phyloP scores from a whole-genome alignment of 2,113 vertebrate species.

The Bufo bufo region DNA sequence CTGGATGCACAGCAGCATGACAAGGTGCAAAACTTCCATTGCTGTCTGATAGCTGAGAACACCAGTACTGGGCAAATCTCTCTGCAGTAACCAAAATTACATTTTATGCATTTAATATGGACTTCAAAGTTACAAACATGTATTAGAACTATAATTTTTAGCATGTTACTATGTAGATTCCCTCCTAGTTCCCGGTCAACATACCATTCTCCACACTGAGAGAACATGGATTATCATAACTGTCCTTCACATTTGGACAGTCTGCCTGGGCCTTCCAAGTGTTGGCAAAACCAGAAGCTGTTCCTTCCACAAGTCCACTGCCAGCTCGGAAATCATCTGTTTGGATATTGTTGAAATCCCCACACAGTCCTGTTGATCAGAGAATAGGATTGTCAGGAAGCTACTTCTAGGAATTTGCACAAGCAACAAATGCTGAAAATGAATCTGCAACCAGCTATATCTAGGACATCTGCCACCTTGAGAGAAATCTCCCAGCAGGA shows the following conservation, averaged over 20 bases:
- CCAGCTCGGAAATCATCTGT: slow-evolving; percentile 82
- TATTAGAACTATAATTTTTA: neutral
- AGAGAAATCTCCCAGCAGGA: too few species aligned
- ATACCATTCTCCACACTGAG: slow-evolving; percentile 85
- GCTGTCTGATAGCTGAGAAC: slow-evolving; percentile 75
- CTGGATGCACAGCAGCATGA: slow-evolving; percentile 79
- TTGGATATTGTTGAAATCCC: slow-evolving; percentile 87
- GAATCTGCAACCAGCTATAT: too few species aligned
- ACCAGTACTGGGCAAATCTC: slow-evolving; percentile 85
- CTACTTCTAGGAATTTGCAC: too few species aligned
- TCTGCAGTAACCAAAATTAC: slow-evolving; percentile 68
- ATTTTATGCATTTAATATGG: too few species aligned
- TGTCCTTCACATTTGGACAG: slow-evolving; percentile 74
- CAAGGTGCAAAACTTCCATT: slow-evolving; percentile 79
- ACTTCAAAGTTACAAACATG: neutral
- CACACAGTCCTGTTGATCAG: slow-evolving; percentile 83
- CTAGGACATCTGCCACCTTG: too few species aligned
- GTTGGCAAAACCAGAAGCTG: slow-evolving; percentile 82
- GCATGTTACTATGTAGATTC: too few species aligned
- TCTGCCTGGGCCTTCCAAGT: slow-evolving; percentile 81
- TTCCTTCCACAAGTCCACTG: slow-evolving; percentile 85
- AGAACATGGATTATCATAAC: slow-evolving; percentile 82
- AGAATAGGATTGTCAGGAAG: neutral
- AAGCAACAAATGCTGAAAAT: too few species aligned
- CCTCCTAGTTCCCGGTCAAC: slow-evolving; percentile 28